phyloP scores from a whole-genome alignment of 1,140 invertebrate species.

The Aleiodes sp. region DNA sequence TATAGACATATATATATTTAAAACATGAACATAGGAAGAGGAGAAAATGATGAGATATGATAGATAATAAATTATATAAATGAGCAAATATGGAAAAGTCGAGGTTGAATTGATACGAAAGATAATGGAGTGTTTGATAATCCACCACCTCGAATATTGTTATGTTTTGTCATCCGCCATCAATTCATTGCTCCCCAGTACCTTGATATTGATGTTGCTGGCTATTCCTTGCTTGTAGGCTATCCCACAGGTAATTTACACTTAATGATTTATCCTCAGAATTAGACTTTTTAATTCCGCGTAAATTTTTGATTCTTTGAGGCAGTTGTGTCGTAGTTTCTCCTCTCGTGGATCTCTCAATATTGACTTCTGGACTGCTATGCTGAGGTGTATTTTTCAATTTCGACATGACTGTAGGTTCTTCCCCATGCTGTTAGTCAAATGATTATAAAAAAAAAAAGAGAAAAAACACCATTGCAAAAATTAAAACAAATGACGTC shows the following conservation, averaged over 20 bases:
- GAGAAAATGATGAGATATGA: too few species aligned
- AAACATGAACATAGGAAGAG: too few species aligned
- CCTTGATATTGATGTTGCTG: slow-evolving; percentile 61
- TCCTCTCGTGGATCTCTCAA: neutral
- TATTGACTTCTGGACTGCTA: slow-evolving; percentile 35
- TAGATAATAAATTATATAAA: too few species aligned
- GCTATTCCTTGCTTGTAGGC: slow-evolving; percentile 54
- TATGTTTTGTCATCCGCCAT: neutral
- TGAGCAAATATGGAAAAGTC: too few species aligned
- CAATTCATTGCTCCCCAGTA: slow-evolving; percentile 57
- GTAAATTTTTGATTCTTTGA: slow-evolving; percentile 27
- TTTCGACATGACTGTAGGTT: slow-evolving; percentile 46
- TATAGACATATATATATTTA: too few species aligned
- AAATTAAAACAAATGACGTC: slow-evolving; percentile 29
- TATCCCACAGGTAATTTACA: slow-evolving; percentile 52
- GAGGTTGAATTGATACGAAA: slow-evolving; percentile 24
- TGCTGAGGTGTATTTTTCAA: slow-evolving; percentile 44
- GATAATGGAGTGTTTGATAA: slow-evolving; percentile 27
- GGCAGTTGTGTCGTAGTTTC: neutral
- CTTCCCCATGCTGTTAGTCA: slow-evolving; percentile 60
- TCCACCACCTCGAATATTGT: neutral
- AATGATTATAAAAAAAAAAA: neutral
- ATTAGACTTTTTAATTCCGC: neutral
- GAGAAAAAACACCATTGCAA: neutral
- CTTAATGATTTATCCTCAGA: neutral